Conservation (phyloP, 2,888 invertebrate genomes). For the Lottia gigantea region DNA sequence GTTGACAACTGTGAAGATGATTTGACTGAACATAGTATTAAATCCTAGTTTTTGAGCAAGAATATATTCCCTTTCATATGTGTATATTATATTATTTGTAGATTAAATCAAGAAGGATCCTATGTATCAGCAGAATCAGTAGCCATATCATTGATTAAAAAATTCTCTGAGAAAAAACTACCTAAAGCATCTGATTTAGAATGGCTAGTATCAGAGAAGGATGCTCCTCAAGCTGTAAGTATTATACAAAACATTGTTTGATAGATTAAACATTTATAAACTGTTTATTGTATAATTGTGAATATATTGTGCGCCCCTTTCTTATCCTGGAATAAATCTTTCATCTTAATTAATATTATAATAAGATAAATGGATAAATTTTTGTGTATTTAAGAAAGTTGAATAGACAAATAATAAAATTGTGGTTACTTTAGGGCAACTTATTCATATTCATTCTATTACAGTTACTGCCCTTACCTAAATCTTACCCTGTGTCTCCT, state of each 20-base stretch:
- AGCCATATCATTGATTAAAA: constrained; percentile 80
- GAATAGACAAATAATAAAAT: too few species aligned
- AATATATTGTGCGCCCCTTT: too few species aligned
- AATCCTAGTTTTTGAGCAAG: too few species aligned
- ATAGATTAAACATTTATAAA: neutral
- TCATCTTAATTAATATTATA: too few species aligned
- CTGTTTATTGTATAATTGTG: constrained; percentile 3
- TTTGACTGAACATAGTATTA: too few species aligned
- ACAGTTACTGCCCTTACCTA: constrained; percentile 80
- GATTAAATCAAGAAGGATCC: constrained; percentile 32
- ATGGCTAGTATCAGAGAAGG: constrained; percentile 83
- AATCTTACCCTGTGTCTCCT: constrained; percentile 77
- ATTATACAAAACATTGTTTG: neutral
- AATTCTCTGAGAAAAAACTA: constrained; percentile 79
- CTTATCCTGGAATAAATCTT: too few species aligned
- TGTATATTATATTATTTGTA: constrained; percentile 17
- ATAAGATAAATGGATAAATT: too few species aligned
- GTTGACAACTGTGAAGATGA: too few species aligned
- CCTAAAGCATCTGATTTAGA: constrained; percentile 82
- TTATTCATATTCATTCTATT: constrained; percentile 29
- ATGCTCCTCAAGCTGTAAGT: constrained; percentile 78
- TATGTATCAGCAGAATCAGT: constrained; percentile 77
- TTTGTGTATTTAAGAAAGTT: too few species aligned
- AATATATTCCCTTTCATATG: neutral
- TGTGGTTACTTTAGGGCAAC: too few species aligned